These are phyloP conservation scores for Bubo scandiacus DNA, from an alignment of 2,113 vertebrate genomes.

Conservation along the genomic window DNA sequence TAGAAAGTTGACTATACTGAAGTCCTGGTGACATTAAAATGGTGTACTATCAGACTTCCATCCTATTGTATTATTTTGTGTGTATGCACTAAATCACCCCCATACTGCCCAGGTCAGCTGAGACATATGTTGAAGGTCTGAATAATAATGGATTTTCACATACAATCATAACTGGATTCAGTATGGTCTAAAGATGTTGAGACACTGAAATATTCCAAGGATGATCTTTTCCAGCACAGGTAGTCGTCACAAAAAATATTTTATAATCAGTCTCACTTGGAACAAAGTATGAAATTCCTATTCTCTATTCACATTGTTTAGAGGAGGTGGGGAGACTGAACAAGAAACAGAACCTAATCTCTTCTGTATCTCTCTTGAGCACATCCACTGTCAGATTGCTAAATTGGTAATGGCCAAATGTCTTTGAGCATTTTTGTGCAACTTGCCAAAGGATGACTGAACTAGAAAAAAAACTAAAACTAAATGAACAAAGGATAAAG, in stretches of 20 bases:
- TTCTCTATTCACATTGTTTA: background rate
- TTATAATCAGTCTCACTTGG: background rate
- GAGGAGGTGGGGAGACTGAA: background rate
- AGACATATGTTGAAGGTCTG: background rate
- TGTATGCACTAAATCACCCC: background rate
- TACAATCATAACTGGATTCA: background rate
- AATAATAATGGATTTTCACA: background rate
- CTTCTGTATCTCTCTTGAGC: background rate
- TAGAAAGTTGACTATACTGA: background rate
- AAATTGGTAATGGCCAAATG: background rate
- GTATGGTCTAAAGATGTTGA: background rate
- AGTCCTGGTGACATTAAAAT: background rate
- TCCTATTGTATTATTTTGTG: background rate
- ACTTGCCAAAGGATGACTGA: background rate
- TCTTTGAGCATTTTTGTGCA: background rate
- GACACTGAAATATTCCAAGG: background rate
- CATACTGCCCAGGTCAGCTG: background rate
- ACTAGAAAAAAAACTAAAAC: background rate
- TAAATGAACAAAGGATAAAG: background rate
- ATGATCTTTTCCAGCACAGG: background rate
- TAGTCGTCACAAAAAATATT: background rate
- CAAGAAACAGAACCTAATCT: accelerated
- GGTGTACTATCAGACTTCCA: background rate
- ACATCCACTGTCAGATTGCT: background rate
- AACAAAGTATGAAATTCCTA: background rate